Base-by-base conservation (phyloP, 2,888 invertebrate genomes). In the Eurois occulta region DNA sequence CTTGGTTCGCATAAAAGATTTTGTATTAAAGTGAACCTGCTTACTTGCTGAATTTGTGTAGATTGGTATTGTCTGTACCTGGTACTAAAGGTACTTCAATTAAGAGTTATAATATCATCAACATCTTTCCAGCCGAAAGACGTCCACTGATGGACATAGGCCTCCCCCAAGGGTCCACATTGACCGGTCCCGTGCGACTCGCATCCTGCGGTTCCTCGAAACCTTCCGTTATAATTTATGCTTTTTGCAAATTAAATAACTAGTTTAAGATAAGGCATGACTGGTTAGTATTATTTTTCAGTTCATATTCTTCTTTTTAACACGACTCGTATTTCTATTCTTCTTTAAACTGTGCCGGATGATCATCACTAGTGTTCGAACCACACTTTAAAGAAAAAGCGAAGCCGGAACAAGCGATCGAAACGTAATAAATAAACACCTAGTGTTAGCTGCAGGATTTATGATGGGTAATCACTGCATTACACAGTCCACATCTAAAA, bases 1-100 rank as follows among this genome's bases (percentile, higher is more conserved):
- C 65, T 72, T 21, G 6, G 43, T 62, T 64, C 38, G 38, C 46
- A 60, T 32, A 72, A 69, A 69, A 78, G 62, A 46, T 46, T 71
- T 68, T 43, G 43, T 52, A 28, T 41, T 48, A 35, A n/a, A 46
- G 38, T 64, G 52, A 80, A 58, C 38, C 24, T 62, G 18, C 55
- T 48, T 46, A 70, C 38, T 62, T 58, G 43, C 16, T 43, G 43
- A 74, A 46, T 76, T 21, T 52, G 11, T 62, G 8, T 16, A 32
- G 24, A 13, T 28, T 41, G 10, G 10, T 13, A 16, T 62, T 21
- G 13, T 64, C 21, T 41, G 16, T 16, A 64, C 6, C 16, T 32
- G 46, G n/a, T n/a, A 38, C 10, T 21, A 62, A 21, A 11, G 11
- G 0, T 1, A 62, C 5, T 32, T 60, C 28, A 60, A 21, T 60